These are phyloP conservation scores for Rhynchomys soricoides DNA, from an alignment of 2,113 vertebrate genomes.

Conservation along the genomic window DNA sequence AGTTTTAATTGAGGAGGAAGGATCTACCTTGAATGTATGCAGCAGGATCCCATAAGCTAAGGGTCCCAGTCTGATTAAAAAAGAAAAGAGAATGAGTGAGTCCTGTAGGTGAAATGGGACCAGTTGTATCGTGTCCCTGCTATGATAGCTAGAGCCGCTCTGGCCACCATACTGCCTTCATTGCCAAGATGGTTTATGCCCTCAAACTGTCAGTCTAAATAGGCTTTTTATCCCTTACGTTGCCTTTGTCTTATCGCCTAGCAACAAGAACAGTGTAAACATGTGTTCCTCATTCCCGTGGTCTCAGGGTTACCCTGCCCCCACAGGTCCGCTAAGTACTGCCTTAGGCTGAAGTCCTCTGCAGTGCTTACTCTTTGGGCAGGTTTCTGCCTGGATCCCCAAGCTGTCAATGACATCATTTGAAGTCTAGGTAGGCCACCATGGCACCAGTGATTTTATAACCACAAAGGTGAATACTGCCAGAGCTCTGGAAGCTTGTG, in stretches of 20 bases:
- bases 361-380: neutral
- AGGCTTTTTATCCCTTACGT: neutral
- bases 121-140: neutral
- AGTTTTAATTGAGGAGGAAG: neutral
- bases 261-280: neutral
- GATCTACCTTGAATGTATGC: neutral
- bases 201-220: neutral
- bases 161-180: neutral
- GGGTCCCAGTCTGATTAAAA: neutral
- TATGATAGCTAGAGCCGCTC: neutral
- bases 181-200: neutral
- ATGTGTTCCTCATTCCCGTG: accelerated
- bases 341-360: neutral
- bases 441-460: neutral
- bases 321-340: neutral
- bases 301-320: neutral
- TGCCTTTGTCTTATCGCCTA: neutral
- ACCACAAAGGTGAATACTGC: neutral
- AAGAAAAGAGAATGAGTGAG: neutral
- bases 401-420: neutral
- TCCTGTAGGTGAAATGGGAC: neutral
- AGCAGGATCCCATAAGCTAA: neutral
- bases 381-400: neutral
- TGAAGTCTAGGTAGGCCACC: neutral
- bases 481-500: too few relatives aligned